Evolutionary conservation across 2,888 invertebrate genomes (phyloP), one percentile per base, ranked within the genome.

Genomic region (Sisyra nigra): DNA sequence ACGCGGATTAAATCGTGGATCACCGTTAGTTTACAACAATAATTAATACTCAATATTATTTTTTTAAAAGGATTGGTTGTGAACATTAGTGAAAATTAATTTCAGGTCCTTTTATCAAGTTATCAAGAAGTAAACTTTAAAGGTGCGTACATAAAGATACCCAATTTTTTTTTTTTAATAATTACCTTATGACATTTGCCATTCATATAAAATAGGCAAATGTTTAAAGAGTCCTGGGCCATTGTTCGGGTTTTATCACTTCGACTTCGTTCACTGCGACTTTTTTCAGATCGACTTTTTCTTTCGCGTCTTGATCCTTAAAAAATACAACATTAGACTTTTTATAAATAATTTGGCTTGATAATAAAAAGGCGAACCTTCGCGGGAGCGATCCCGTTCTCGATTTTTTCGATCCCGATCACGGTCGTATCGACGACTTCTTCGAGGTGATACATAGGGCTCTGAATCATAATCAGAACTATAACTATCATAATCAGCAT

Each of bases 151-250:
- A n/a, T n/a, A n/a, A n/a, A n/a, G n/a, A n/a, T n/a, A n/a, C n/a
- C n/a, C n/a, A n/a, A n/a, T n/a, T n/a, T n/a, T n/a, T n/a, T n/a
- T n/a, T n/a, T n/a, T n/a, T n/a, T n/a, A 37, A 19, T 2, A 37
- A 55, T 53, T 54, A 69, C 69, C 58, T 77, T 77, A 54, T 80
- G 79, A 60, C 91, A 91, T 63, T 87, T 88, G 44, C 89, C 91
- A 64, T 88, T 88, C 72, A 87, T 76, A 58, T 75, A 88, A 65
- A 82, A 88, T 50, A 82, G 72, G 58, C 91, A 91, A 48, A 86
- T 74, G 13, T 76, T 75, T 46, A 80, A 80, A 5, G 74, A 69
- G 55, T 77, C 77, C 58, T 77, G 76, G 57, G 67, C 63, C 11
- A 71, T 71, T 48, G 61, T 59, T 24, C 52, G 53, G 44, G 53